These are phyloP conservation scores for Melangyna quadrimaculata DNA, from an alignment of 2,888 invertebrate species.

Conservation along the genomic window DNA sequence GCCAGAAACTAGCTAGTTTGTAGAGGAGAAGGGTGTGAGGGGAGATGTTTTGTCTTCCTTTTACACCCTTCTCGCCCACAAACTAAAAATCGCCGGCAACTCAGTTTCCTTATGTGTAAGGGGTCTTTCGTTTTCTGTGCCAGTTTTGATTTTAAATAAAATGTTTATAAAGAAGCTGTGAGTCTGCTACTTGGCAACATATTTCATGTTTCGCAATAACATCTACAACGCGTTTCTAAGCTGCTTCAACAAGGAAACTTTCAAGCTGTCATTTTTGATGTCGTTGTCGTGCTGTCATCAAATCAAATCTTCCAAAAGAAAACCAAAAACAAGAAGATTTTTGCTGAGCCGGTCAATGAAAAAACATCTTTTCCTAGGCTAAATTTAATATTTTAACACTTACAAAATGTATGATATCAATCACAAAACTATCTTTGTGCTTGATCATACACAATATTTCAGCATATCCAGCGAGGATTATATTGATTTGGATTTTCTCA, in stretches of 20 bases:
- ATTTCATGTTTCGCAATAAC: accelerated
- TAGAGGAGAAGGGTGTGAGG: no score
- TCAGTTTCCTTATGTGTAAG: no score
- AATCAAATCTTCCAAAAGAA: no score
- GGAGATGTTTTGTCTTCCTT: no score
- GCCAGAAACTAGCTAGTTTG: no score
- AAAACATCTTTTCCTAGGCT: neutral
- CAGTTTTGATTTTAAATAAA: no score
- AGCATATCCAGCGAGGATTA: conserved; percentile 84
- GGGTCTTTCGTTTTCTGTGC: no score
- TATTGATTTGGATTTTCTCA: conserved; percentile 79
- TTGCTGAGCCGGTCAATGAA: conserved; percentile 2
- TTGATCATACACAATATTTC: conserved; percentile 97
- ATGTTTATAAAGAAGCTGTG: no score
- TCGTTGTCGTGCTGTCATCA: neutral
- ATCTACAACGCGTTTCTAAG: neutral
- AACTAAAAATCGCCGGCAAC: no score
- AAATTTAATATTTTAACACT: neutral
- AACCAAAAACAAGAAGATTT: neutral
- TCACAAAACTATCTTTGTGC: conserved; percentile 97
- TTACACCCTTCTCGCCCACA: no score
- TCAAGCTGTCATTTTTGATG: neutral
- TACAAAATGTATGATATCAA: conserved; percentile 82
- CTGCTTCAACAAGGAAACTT: neutral
- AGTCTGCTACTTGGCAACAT: neutral